Evolutionary conservation across 30 jellyfish, hydroid and myxozoan species (phyloP).

Genomic region (Sanderia malayensis): DNA sequence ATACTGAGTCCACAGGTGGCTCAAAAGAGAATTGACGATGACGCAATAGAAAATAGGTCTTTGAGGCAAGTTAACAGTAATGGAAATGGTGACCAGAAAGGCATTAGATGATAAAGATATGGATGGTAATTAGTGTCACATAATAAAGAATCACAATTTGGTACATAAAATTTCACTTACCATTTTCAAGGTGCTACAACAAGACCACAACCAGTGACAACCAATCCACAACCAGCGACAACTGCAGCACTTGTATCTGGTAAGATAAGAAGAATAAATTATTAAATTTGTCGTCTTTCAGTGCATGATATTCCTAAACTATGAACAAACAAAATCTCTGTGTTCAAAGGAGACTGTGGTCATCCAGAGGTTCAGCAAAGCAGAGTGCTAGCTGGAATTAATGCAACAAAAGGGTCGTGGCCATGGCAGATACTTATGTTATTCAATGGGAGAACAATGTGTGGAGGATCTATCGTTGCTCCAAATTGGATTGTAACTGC

Average conservation of each 20-base stretch:
- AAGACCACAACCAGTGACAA: not conserved
- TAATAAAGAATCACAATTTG: no score
- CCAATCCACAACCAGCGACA: not conserved
- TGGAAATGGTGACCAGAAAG: no score
- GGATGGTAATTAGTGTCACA: no score
- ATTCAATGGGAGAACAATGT: slow-evolving; percentile 41
- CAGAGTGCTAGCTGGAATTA: slow-evolving; percentile 62
- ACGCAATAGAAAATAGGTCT: no score
- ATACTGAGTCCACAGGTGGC: no score
- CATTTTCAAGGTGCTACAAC: not conserved
- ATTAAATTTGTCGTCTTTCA: not conserved
- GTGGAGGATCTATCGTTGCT: slow-evolving; percentile 74
- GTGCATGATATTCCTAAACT: not conserved
- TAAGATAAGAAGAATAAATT: no score
- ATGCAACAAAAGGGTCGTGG: slow-evolving; percentile 72
- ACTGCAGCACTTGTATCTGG: not conserved
- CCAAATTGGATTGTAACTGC: slow-evolving; percentile 77
- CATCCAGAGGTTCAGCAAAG: slow-evolving; percentile 5
- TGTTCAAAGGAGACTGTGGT: slow-evolving; percentile 6
- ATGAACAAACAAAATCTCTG: no score
- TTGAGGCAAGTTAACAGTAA: no score
- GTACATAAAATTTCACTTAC: no score
- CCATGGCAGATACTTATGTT: slow-evolving; percentile 81
- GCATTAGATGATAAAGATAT: no score
- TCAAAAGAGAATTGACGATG: no score